Evolutionary conservation across 2,113 vertebrate species (phyloP).

Genomic region (Nannobrachium achirus): DNA sequence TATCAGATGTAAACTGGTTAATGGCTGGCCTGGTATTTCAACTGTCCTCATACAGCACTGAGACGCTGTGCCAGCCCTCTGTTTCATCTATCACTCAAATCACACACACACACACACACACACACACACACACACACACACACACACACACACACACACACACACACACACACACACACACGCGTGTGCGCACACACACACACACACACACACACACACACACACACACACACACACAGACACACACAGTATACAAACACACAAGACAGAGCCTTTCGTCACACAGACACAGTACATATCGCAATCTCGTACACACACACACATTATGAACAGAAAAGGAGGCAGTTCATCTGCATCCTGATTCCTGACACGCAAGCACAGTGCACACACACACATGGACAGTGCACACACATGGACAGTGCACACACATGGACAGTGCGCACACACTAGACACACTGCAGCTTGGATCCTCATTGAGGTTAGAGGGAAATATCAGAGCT

Average conservation of each 20-base stretch:
- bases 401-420: too few species aligned
- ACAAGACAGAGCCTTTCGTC: too few species aligned
- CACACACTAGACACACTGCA: constrained; percentile 13
- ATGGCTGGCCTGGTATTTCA: constrained; percentile 47
- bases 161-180: constrained; percentile 8
- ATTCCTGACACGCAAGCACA: too few species aligned
- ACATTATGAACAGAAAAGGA: too few species aligned
- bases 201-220: constrained; percentile 18
- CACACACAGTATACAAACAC: too few species aligned
- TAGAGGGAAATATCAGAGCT: neutral
- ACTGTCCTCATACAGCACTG: constrained; percentile 18
- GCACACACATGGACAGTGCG: constrained; percentile 16
- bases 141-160: neutral
- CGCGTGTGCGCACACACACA: neutral
- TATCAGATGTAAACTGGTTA: constrained; percentile 44
- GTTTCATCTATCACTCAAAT: neutral
- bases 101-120: neutral
- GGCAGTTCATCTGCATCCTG: too few species aligned
- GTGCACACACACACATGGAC: constrained; percentile 16
- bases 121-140: neutral
- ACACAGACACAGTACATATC: too few species aligned
- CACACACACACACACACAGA: neutral
- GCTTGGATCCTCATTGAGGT: constrained; percentile 8
- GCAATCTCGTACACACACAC: too few species aligned
- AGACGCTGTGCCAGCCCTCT: constrained; percentile 8